Base-by-base conservation (phyloP, 2,888 invertebrate species). In the Meganola albula region DNA sequence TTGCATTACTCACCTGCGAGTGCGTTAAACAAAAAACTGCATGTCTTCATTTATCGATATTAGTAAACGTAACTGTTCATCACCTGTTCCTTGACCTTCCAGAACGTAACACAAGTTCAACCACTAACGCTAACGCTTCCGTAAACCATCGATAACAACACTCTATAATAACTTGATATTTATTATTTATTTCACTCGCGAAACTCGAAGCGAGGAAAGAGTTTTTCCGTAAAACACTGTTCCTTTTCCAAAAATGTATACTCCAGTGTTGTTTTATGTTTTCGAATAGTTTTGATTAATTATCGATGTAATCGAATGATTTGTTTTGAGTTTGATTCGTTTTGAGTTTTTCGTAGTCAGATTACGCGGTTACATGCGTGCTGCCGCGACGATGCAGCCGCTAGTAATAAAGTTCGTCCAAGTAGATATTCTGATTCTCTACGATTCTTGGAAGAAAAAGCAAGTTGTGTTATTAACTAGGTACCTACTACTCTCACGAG, bases 371-470 rank as follows among this genome's bases (percentile, higher is more conserved):
- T 53, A 48, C 58, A 54, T 66, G 63, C 76, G 75, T 76, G 77
- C 61, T 63, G 50, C 58, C 73, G 60, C 70, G 60, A 33, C 75
- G 70, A 58, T 69, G 72, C 67, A 64, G 53, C 60, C 62, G 59
- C 61, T 66, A 63, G 63, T 56, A 76, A 72, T 77, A 74, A 70
- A 45, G 55, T 37, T 44, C 38, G 40, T 40, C 33, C 12, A 34
- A 35, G 33, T 48, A 42, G 42, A 49, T 48, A 51, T 50, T 53
- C 39, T 43, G 40, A n/a, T n/a, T 36, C 27, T 34, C 32, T 21
- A 27, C 31, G 45, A n/a, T n/a, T n/a, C n/a, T n/a, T 33, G 45
- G 44, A 63, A 61, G 60, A 55, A 64, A 59, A 64, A 54, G 53
- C 52, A 53, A 46, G 40, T 34, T 32, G 35, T 49, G 47, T 34